Percentiles rank a stretch among this genome's conserved stretches.
phyloP scores from a whole-genome alignment of 1,140 invertebrate species.

The Pinna nobilis region DNA sequence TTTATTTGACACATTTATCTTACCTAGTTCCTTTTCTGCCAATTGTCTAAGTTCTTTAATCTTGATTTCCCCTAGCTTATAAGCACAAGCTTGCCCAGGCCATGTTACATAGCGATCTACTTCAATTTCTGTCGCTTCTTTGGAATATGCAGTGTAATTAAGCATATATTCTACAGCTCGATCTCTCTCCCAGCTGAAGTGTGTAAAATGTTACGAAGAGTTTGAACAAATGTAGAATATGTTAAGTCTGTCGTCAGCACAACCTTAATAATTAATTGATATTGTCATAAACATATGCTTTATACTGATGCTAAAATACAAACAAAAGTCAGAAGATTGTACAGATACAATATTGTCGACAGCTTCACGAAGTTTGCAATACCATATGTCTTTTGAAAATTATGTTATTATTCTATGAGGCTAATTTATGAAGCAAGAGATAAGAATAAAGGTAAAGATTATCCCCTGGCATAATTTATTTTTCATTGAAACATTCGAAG shows the following conservation, averaged over 20 bases:
- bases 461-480: no score
- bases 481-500: no score
- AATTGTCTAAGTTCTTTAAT: constrained; percentile 71
- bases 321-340: no score
- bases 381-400: no score
- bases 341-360: no score
- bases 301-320: no score
- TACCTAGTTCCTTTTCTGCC: constrained; percentile 68
- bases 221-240: neutral
- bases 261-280: neutral
- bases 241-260: neutral
- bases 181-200: constrained; percentile 69
- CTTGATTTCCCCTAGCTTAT: constrained; percentile 75
- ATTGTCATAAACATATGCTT: neutral
- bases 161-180: constrained; percentile 72
- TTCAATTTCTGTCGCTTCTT: constrained; percentile 63
- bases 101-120: constrained; percentile 74
- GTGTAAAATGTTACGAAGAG: neutral
- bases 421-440: no score
- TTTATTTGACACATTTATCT: neutral
- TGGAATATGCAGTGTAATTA: constrained; percentile 63
- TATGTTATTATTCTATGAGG: no score
- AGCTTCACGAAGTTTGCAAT: neutral
- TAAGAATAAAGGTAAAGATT: no score
- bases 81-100: constrained; percentile 75